Base-by-base conservation (phyloP, 2,888 invertebrate species). In the Dendrolimus houi region DNA sequence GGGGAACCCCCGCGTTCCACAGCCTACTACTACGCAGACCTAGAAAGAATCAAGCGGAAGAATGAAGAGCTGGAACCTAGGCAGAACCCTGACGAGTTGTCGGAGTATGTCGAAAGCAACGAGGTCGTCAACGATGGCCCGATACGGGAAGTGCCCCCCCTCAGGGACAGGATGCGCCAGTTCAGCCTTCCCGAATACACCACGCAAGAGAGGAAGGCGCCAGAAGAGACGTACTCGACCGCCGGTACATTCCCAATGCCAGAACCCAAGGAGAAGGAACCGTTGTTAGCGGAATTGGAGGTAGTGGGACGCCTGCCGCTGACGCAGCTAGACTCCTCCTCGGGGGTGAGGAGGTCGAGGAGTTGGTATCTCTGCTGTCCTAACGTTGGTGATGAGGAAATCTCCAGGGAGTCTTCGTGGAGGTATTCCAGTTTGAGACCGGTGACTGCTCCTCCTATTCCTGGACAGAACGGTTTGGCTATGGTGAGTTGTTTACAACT, bases 291-390 rank as follows among this genome's bases (percentile, higher is more conserved):
- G 0, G 91, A 91, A 53, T 52, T 90, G 56, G 87, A 88, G 54
- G 79, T 85, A 0, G 90, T 89, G 0, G 89, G 89, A 0, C 61
- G 88, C 1, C 55, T 88, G 41, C 89, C 89, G 1, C 54, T 89
- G 55, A 85, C 79, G 0, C 85, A 88, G 63, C 55, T 89, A 65
- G 87, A 86, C 2, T 68, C 74, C 0, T 69, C 77, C 0, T 68
- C 81, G 0, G 85, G 85, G 1, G 87, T 93, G 1, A 80, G 92
- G 55, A 80, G 93, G 62, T 93, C 92, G 67, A 74, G 93, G 58
- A 92, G 92, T 69, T 93, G 93, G 88, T 87, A 93, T 66, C 85
- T 93, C 62, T 93, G 93, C 80, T 92, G 92, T 60, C 90, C 91
- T 0, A 85, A 89, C 53, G 79, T 84, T 41, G 82, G 79, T 1